A percentile compares a stretch with the other conserved stretches of the same genome.
These are phyloP conservation scores for Achlya flavicornis DNA, from an alignment of 2,888 invertebrate genomes.

Conservation along the genomic window DNA sequence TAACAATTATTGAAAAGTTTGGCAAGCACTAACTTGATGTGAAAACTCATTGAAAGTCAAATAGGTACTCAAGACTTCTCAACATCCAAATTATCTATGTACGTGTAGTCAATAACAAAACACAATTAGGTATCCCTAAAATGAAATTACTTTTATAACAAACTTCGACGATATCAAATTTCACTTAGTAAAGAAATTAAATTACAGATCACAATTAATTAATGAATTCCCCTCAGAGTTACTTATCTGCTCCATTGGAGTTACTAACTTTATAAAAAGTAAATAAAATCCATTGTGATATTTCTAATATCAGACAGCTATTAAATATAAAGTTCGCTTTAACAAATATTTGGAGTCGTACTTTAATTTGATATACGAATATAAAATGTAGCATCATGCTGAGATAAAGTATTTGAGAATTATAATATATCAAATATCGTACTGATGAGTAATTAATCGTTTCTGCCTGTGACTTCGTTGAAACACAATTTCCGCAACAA, in stretches of 20 bases:
- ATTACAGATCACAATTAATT: conserved; percentile 45
- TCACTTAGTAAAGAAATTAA: conserved; percentile 40
- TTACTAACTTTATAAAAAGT: conserved; percentile 24
- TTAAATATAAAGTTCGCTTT: conserved; percentile 32
- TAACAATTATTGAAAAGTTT: too few relatives aligned
- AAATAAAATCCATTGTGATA: conserved; percentile 28
- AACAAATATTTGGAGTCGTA: conserved; percentile 43
- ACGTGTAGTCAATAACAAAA: conserved; percentile 6
- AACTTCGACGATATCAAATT: conserved; percentile 43
- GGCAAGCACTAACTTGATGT: too few relatives aligned
- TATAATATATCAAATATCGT: neutral
- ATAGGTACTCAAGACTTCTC: neutral
- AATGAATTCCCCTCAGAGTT: conserved; percentile 40
- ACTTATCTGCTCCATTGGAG: conserved; percentile 27
- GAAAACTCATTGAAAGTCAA: too few relatives aligned
- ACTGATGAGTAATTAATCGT: too few relatives aligned
- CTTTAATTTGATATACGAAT: conserved; percentile 1
- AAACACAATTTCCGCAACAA: neutral
- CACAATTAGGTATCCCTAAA: conserved; percentile 2
- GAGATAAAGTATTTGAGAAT: neutral
- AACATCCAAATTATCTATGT: neutral
- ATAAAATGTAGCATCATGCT: neutral
- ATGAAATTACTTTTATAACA: conserved; percentile 27
- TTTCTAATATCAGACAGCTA: conserved; percentile 29
- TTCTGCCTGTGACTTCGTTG: neutral